A percentile compares a stretch with the other conserved stretches of the same genome.
Evolutionary conservation across 35 echinoderm and acorn worm species (phyloP).

Genomic region (Ophiothrix spiculata): DNA sequence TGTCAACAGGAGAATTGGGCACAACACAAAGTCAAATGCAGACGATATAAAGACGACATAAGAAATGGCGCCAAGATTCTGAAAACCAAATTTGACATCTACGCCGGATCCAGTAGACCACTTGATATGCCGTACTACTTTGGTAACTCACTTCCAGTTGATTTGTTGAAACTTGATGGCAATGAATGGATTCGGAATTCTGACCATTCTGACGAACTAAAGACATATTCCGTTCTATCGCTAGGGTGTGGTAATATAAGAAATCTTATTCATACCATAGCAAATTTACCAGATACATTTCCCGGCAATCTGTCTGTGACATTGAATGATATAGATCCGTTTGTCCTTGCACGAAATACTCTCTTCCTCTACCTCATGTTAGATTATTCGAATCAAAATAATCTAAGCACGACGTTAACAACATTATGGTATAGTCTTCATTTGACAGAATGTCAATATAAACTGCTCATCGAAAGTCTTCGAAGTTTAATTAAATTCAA

Average conservation of each 20-base stretch:
- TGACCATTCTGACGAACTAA: neutral
- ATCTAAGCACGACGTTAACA: conserved; percentile 1
- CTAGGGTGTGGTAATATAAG: conserved; percentile 53
- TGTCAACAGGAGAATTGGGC: neutral
- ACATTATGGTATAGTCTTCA: conserved; percentile 45
- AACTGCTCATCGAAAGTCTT: conserved; percentile 16
- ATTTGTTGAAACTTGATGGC: neutral
- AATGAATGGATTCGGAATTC: neutral
- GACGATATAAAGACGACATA: neutral
- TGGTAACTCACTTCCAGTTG: neutral
- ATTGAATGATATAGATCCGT: conserved; percentile 49
- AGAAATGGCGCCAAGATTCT: neutral
- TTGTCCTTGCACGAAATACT: conserved; percentile 53
- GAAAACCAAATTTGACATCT: neutral
- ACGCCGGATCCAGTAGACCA: neutral
- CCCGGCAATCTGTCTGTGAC: conserved; percentile 37
- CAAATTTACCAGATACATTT: conserved; percentile 45
- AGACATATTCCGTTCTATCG: conserved; percentile 33
- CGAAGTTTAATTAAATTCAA: neutral
- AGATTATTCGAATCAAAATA: neutral
- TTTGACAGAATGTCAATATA: conserved; percentile 35
- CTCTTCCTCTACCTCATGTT: conserved; percentile 49
- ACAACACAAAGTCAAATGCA: neutral
- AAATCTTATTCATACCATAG: conserved; percentile 38
- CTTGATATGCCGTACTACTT: neutral